Conservation (phyloP, 2,113 vertebrate genomes). For the Rana temporaria region DNA sequence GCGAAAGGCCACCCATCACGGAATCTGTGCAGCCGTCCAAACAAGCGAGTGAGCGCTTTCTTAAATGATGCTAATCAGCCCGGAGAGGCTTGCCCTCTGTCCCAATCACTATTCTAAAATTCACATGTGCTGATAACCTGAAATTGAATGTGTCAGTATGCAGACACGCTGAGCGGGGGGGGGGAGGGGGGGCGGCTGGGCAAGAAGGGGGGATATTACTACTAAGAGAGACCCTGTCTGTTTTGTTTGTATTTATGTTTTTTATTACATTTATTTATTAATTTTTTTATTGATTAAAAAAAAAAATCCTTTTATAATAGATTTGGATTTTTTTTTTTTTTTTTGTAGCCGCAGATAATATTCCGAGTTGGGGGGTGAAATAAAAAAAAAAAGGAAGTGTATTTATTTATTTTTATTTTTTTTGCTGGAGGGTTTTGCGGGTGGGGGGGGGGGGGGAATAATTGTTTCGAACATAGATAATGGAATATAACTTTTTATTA, state of each 20-base stretch:
- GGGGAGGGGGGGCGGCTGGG: constrained; percentile 37
- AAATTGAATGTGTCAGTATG: constrained; percentile 92
- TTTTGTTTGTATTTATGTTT: constrained; percentile 66
- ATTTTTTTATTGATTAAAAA: too few relatives aligned
- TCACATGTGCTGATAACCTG: constrained; percentile 95
- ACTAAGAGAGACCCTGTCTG: constrained; percentile 64
- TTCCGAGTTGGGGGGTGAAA: neutral
- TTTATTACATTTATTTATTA: too few relatives aligned
- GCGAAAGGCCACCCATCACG: constrained; percentile 91
- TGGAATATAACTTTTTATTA: too few relatives aligned
- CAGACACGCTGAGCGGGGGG: constrained; percentile 72
- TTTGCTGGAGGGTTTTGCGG: too few relatives aligned
- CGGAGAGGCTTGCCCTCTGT: constrained; percentile 90
- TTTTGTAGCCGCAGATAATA: neutral
- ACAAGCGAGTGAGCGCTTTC: constrained; percentile 85
- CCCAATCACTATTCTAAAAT: constrained; percentile 89
- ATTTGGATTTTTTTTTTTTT: neutral
- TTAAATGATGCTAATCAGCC: constrained; percentile 99
- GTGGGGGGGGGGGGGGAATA: too few relatives aligned
- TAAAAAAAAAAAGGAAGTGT: neutral
- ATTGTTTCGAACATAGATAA: too few relatives aligned
- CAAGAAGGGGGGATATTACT: constrained; percentile 52
- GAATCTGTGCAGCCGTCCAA: constrained; percentile 80
- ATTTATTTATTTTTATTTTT: too few relatives aligned
- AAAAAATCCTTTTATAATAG: constrained; percentile 16